A percentile compares a stretch with the other conserved stretches of the same genome.
phyloP scores from a whole-genome alignment of 2,888 invertebrate species.

The Invenusta paracnida region DNA sequence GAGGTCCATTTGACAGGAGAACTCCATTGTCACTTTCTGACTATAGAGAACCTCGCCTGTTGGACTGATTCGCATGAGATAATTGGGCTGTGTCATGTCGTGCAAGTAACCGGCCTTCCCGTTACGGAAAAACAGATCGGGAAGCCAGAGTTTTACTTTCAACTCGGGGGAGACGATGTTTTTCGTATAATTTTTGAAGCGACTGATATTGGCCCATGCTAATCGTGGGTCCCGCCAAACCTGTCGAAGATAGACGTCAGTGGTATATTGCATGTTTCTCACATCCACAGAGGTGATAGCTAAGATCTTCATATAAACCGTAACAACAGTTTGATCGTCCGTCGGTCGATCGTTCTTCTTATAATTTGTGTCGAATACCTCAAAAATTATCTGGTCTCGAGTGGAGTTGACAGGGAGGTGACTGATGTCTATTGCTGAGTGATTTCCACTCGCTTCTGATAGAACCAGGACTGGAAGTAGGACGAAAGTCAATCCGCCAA shows the following conservation, averaged over 20 bases:
- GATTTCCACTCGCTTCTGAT: too few relatives aligned
- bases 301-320: constrained; percentile 43
- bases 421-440: too few relatives aligned
- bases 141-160: constrained; percentile 43
- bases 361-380: constrained; percentile 28
- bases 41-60: constrained; percentile 42
- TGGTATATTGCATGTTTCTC: constrained; percentile 43
- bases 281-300: constrained; percentile 42
- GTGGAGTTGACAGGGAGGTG: not conserved
- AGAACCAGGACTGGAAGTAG: too few relatives aligned
- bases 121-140: constrained; percentile 44
- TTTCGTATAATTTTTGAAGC: constrained; percentile 38
- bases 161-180: constrained; percentile 38
- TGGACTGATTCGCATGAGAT: constrained; percentile 40
- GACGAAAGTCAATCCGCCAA: too few relatives aligned
- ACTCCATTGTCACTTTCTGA: constrained; percentile 45
- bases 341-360: constrained; percentile 38
- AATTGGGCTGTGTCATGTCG: constrained; percentile 43
- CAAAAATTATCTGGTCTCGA: constrained; percentile 27
- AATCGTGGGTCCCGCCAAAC: constrained; percentile 41
- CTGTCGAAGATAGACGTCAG: constrained; percentile 41
- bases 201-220: constrained; percentile 33
- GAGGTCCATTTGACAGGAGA: constrained; percentile 44
- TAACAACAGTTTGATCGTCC: constrained; percentile 35
- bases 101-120: constrained; percentile 44